Evolutionary conservation across 2,888 invertebrate genomes (phyloP).

Genomic region (Omphaloscelis lunosa): DNA sequence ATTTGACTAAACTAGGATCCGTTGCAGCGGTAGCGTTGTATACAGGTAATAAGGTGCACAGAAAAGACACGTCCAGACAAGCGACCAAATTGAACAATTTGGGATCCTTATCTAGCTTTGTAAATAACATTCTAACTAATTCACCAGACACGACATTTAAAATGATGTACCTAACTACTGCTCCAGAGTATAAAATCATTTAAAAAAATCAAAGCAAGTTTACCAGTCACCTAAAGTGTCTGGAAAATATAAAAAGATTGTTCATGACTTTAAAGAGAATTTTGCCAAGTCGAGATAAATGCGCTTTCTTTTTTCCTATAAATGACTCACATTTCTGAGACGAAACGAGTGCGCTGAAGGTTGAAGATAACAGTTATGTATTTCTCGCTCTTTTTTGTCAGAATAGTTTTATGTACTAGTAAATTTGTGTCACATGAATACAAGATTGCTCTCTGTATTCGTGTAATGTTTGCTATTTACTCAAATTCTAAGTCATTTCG

Average conservation of each 20-base stretch:
- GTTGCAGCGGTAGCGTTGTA: not conserved
- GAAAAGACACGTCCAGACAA: constrained; percentile 2
- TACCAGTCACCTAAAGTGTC: not conserved
- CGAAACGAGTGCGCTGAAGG: not conserved
- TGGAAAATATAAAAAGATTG: not conserved
- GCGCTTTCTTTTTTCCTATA: not conserved
- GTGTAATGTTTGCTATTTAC: too few species aligned
- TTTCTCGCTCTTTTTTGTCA: not conserved
- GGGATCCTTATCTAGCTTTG: constrained; percentile 52
- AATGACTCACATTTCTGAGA: not conserved
- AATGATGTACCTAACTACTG: constrained; percentile 46
- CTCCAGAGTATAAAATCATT: not conserved
- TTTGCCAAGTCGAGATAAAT: not conserved
- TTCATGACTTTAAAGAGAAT: constrained; percentile 1
- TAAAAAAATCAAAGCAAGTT: constrained; percentile 23
- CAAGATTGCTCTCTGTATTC: too few species aligned
- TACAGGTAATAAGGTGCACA: constrained; percentile 10
- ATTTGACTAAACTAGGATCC: not conserved
- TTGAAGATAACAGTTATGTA: not conserved
- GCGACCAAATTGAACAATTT: constrained; percentile 52
- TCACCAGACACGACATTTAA: constrained; percentile 20
- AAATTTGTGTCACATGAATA: not conserved
- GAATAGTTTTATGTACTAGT: too few species aligned
- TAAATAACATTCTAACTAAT: constrained; percentile 66
- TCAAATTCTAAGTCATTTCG: too few species aligned